These are phyloP conservation scores for Sula dactylatra DNA, from an alignment of 2,113 vertebrate genomes.

Conservation along the genomic window DNA sequence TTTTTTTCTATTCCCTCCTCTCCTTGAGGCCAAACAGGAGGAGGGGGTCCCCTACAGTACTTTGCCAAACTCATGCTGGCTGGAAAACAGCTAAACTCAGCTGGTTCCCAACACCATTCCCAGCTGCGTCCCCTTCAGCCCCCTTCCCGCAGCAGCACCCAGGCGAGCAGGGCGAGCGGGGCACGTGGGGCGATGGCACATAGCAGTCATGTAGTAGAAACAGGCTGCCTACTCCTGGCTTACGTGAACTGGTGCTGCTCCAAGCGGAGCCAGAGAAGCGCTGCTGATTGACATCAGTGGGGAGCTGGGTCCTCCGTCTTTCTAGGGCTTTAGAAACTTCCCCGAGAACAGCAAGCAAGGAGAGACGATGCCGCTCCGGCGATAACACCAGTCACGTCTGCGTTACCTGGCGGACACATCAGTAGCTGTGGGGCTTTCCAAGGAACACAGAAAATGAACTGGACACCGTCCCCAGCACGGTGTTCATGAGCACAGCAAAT, in stretches of 20 bases:
- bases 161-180: neutral
- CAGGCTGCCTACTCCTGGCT: neutral
- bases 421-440: neutral
- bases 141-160: neutral
- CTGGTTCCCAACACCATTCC: fast-evolving
- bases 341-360: fast-evolving
- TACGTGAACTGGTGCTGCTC: neutral
- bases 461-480: neutral
- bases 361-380: fast-evolving
- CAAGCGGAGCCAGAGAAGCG: fast-evolving
- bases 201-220: fast-evolving
- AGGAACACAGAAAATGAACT: neutral
- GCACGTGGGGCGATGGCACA: fast-evolving
- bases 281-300: fast-evolving
- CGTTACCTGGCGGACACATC: fast-evolving
- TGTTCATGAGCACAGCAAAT: neutral
- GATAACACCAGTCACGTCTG: fast-evolving
- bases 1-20: slow-evolving; percentile 22
- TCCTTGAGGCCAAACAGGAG: slow-evolving; percentile 48
- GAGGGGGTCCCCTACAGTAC: neutral
- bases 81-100: neutral
- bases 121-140: neutral
- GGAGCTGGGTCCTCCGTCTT: neutral
- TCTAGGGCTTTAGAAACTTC: neutral
- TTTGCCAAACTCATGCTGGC: neutral